Evolutionary conservation across 2,888 invertebrate genomes (phyloP).

Genomic region (Aricia artaxerxes): DNA sequence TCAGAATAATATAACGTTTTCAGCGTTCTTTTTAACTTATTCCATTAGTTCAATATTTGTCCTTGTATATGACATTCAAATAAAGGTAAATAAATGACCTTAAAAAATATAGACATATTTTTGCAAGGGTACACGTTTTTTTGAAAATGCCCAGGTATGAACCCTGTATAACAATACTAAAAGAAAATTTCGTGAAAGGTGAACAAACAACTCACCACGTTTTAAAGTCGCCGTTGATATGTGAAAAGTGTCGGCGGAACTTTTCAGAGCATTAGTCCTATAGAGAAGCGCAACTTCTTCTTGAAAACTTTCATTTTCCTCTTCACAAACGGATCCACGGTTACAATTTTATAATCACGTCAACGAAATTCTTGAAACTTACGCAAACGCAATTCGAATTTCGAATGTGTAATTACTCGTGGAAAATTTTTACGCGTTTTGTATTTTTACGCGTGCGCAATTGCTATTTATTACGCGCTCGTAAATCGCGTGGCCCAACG

Average conservation of each 20-base stretch:
- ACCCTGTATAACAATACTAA: background rate
- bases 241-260: conserved; percentile 42
- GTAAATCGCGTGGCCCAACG: conserved; percentile 60
- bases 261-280: conserved; percentile 48
- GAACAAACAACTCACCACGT: conserved; percentile 22
- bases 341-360: conserved; percentile 41
- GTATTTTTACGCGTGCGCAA: conserved; percentile 34
- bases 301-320: conserved; percentile 78
- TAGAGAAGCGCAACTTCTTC: conserved; percentile 74
- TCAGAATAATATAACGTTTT: no score
- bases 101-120: no score
- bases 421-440: background rate
- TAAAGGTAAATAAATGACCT: no score
- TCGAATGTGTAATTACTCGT: conserved; percentile 35
- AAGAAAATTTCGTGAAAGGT: background rate
- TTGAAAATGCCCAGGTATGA: no score
- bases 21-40: no score
- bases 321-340: conserved; percentile 71
- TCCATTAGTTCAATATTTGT: no score
- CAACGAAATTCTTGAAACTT: conserved; percentile 23
- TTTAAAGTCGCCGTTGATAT: conserved; percentile 52
- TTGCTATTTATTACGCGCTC: background rate
- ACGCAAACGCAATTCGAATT: background rate
- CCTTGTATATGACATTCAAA: no score
- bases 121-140: no score